Evolutionary conservation across 2,797 vertebrate genomes (phyloP).

Genomic region (Mareca penelope): DNA sequence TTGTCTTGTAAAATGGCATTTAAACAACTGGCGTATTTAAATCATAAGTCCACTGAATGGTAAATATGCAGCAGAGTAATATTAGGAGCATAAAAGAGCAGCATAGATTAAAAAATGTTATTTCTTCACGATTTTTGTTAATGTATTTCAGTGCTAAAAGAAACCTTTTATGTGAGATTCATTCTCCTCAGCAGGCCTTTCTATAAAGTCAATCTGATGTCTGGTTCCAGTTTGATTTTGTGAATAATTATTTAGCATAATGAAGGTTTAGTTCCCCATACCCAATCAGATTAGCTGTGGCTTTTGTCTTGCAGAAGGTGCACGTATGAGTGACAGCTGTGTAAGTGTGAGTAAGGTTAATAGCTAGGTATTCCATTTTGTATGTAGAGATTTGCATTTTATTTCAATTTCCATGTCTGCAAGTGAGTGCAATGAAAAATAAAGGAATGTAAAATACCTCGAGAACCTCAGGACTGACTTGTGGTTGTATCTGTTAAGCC

Average conservation of each 20-base stretch:
- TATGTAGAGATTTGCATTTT: conserved; percentile 23
- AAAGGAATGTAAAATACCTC: neutral
- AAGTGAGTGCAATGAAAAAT: neutral
- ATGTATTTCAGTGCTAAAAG: neutral
- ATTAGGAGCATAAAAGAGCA: neutral
- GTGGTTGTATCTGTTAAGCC: neutral
- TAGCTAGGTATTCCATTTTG: neutral
- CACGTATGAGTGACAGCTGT: conserved; percentile 16
- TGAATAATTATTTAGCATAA: conserved; percentile 24
- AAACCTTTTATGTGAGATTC: neutral
- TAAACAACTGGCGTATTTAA: neutral
- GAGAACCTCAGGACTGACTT: neutral
- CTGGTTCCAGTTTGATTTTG: conserved; percentile 8
- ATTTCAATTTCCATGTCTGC: conserved; percentile 26
- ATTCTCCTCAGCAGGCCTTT: neutral
- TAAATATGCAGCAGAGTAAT: neutral
- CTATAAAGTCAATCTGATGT: neutral
- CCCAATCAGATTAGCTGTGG: neutral
- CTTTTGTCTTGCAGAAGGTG: conserved; percentile 33
- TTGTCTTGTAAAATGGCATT: neutral
- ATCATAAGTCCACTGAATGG: neutral
- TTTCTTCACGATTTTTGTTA: neutral
- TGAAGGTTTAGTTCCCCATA: neutral
- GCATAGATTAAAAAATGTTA: neutral
- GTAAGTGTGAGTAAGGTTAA: conserved; percentile 4